Base-by-base conservation (phyloP, 2,113 vertebrate species). In the Sinocyclocheilus anshuiensis region DNA sequence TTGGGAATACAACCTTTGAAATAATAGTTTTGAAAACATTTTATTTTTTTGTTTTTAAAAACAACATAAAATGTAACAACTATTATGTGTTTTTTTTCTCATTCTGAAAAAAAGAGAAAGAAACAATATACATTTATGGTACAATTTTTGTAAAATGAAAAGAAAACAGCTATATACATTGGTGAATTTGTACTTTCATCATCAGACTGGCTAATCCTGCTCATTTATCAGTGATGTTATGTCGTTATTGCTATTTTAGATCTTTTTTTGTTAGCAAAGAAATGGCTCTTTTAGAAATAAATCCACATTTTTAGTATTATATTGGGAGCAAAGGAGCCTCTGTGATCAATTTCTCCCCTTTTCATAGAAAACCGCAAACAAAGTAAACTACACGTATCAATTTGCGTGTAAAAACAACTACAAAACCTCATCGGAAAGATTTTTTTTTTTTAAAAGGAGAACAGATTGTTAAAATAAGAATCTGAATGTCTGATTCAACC, bases 121-220 rank as follows among this genome's bases (percentile, higher is more conserved):
- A 95, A 94, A 96, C 95, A 96, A 96, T 96, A 94, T 96, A 96
- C 96, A 97, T 91, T 94, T 96, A 96, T 96, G 95, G 96, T 96
- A 97, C 96, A 96, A 94, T 91, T 91, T 95, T 89, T 93, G 94
- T 94, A 95, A 95, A 95, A 92, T 94, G 24, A 95, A 94, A 93
- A 95, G 90, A 93, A 71, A 18, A 36, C 55, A 26, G 61, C 55
- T 97, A 97, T 97, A 95, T 97, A 98, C 97, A 98, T 42, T 93
- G 94, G 89, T 95, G 94, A 95, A 93, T 95, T 94, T 89, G 90
- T 90, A 81, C n/a, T 81, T 81, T 81, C 29, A 5, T 53, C 93
- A 93, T 94, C 94, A 96, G 96, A 96, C 91, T 95, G 96, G 96
- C 96, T 94, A 95, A 94, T 94, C 95, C 92, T 89, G 89, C 88